Conservation (phyloP, 1,140 invertebrate species). For the Drosophila kurseongensis region DNA sequence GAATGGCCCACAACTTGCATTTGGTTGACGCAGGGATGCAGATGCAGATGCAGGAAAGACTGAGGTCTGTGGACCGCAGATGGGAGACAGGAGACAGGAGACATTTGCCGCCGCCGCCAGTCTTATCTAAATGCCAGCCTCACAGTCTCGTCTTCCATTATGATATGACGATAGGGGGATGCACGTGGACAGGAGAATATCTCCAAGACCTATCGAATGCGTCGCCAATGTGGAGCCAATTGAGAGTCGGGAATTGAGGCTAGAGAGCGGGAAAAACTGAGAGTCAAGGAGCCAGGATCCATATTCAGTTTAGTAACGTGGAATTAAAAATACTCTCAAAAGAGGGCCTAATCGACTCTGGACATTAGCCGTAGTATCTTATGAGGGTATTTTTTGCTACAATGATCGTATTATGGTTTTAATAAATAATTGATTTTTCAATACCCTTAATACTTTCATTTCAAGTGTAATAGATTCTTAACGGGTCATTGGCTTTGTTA, state of each 20-base stretch:
- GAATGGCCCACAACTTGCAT: constrained; percentile 62
- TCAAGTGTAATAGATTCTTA: too few relatives aligned
- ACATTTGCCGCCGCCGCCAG: constrained; percentile 43
- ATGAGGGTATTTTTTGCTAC: too few relatives aligned
- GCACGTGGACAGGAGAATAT: constrained; percentile 66
- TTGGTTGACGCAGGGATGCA: constrained; percentile 20
- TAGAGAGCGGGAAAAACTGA: constrained; percentile 14
- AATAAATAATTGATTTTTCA: too few relatives aligned
- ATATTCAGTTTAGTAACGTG: neutral
- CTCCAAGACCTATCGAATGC: constrained; percentile 62
- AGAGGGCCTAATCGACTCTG: too few relatives aligned
- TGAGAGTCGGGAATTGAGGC: constrained; percentile 16
- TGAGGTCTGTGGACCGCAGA: neutral
- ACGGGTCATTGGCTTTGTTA: too few relatives aligned
- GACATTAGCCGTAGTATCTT: too few relatives aligned
- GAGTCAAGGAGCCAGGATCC: neutral
- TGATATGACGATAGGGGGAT: constrained; percentile 80
- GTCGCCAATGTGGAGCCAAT: constrained; percentile 70
- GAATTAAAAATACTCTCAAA: constrained; percentile 14
- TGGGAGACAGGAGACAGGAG: constrained; percentile 16
- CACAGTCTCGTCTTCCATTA: constrained; percentile 85
- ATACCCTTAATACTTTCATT: too few relatives aligned
- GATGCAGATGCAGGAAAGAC: constrained; percentile 28
- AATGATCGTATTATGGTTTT: too few relatives aligned
- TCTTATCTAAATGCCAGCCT: constrained; percentile 85